These are phyloP conservation scores for Cheilosia soror DNA, from an alignment of 2,888 invertebrate genomes.

Conservation along the genomic window DNA sequence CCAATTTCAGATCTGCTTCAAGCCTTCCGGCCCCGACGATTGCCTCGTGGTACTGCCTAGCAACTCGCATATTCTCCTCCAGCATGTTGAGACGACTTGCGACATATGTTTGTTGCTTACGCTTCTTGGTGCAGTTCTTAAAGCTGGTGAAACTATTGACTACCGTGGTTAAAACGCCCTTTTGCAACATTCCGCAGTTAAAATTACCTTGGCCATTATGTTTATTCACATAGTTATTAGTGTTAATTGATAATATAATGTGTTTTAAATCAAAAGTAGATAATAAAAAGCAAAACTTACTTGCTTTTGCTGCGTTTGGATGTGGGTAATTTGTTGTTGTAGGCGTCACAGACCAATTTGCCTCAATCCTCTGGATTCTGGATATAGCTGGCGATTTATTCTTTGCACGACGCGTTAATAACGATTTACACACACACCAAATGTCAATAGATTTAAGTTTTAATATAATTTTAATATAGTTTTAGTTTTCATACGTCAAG, in stretches of 20 bases:
- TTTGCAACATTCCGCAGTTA: neutral
- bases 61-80: neutral
- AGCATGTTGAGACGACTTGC: neutral
- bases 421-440: too few species aligned
- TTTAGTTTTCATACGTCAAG: too few species aligned
- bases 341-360: too few species aligned
- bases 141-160: neutral
- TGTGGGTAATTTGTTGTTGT: neutral
- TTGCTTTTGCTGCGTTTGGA: neutral
- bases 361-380: too few species aligned
- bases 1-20: neutral
- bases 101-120: neutral
- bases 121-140: neutral
- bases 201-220: neutral
- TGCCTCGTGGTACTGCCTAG: neutral
- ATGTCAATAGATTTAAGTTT: too few species aligned
- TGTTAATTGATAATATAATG: neutral
- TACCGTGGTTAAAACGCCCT: neutral
- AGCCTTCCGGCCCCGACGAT: slow-evolving; percentile 5
- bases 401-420: too few species aligned
- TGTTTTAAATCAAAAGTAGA: neutral
- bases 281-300: neutral
- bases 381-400: too few species aligned
- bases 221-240: neutral
- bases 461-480: too few species aligned